Evolutionary conservation across 2,888 invertebrate genomes (phyloP), one percentile per base, ranked within the genome.

Genomic region (Sarcophaga carnaria): DNA sequence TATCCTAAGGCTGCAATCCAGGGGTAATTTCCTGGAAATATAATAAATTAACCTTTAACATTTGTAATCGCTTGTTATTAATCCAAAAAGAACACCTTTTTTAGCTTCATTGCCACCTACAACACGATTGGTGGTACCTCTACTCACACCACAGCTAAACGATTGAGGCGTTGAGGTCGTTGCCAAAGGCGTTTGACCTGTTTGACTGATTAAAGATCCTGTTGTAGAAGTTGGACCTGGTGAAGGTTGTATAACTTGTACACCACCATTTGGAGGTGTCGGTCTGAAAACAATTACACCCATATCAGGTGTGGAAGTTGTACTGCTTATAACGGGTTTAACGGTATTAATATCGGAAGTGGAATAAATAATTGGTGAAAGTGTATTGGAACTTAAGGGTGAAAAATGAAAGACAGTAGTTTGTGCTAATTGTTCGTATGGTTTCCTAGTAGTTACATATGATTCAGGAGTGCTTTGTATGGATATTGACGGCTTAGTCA

Each of bases 1-100:
- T 97, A 94, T 90, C 96, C 97, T 88, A 97, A 95, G 12, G 97
- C 96, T 1, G 96, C 97, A 95, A 97, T 95, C 97, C 97, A 97
- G 0, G 97, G 97, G 95, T 97, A 97, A 70, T 96, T 94, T 37
- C 97, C 97, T 80, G 85, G 4, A 76, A 74, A 5, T 37, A 37
- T 37, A 6, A 37, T 37, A 37, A 37, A 10, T 37, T 8, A 37
- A 37, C 8, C 37, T 8, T 10, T 37, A 37, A 37, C 37, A 37
- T 37, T 37, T 37, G 8, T 2, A 37, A 37, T 37, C 8, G 8
- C 8, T 37, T 37, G 8, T 37, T 8, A 37, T 10, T 37, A 37
- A 37, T 0, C 37, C 37, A 8, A 37, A 5, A 54, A 14, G 4
- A 80, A 83, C 67, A 93, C 93, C 93, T 79, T 88, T 89, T 81